Conservation (phyloP, 2,797 vertebrate genomes). For the Eupleurogrammus muticus region DNA sequence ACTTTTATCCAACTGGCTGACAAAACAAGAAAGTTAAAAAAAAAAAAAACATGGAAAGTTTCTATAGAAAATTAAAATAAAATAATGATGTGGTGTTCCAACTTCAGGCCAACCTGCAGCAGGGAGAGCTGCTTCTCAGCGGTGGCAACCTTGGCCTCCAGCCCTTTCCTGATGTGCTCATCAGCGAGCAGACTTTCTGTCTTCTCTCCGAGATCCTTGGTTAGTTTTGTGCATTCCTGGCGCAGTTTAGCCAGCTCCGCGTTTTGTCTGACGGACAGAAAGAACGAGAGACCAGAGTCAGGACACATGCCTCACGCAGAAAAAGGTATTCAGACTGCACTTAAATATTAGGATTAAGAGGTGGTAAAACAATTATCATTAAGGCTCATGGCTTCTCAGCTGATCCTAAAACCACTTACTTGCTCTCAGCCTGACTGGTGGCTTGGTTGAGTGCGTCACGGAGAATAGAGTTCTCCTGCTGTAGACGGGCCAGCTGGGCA, state of each 20-base stretch:
- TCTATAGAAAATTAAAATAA: conserved; percentile 6
- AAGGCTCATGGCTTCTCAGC: not conserved
- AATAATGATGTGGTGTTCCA: conserved; percentile 26
- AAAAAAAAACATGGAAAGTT: not conserved
- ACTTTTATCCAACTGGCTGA: conserved; percentile 11
- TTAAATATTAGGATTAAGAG: not conserved
- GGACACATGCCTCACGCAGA: conserved; percentile 4
- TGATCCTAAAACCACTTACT: conserved; percentile 82
- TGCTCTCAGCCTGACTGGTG: conserved; percentile 97
- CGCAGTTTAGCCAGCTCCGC: conserved; percentile 93
- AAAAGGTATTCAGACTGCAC: not conserved
- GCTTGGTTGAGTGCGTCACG: conserved; percentile 96
- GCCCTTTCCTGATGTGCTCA: conserved; percentile 87
- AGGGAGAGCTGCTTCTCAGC: conserved; percentile 88
- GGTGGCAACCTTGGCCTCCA: conserved; percentile 86
- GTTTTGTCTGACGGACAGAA: conserved; percentile 88
- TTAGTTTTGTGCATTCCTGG: conserved; percentile 91
- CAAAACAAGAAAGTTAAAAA: conserved; percentile 2
- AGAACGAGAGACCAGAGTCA: conserved; percentile 14
- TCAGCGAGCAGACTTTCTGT: conserved; percentile 86
- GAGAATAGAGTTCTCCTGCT: conserved; percentile 97
- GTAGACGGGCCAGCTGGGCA: conserved; percentile 92
- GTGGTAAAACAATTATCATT: not conserved
- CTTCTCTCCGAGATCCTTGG: conserved; percentile 92
- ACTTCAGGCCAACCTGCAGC: conserved; percentile 85